These are phyloP conservation scores for Argyrosomus japonicus DNA, from an alignment of 2,113 vertebrate genomes.

Conservation along the genomic window DNA sequence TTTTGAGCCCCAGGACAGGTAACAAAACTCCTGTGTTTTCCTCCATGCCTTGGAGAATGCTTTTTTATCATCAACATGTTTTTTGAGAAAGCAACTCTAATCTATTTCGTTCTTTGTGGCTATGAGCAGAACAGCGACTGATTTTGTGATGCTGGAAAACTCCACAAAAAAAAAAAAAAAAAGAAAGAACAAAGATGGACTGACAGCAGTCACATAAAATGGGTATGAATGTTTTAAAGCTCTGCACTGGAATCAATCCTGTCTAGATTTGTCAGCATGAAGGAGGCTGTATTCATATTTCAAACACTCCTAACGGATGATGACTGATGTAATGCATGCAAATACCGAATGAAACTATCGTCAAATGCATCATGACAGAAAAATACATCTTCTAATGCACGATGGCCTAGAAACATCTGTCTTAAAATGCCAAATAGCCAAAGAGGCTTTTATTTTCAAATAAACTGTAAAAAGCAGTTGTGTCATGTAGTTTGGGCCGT, in stretches of 20 bases:
- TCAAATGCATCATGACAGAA: slow-evolving; percentile 30
- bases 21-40: slow-evolving; percentile 27
- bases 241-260: slow-evolving; percentile 7
- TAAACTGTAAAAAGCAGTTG: neutral
- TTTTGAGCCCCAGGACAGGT: slow-evolving; percentile 47
- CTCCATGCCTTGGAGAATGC: neutral
- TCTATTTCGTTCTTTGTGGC: slow-evolving; percentile 19
- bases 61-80: slow-evolving; percentile 12
- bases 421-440: slow-evolving; percentile 1
- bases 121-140: neutral
- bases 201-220: slow-evolving; percentile 32
- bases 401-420: slow-evolving; percentile 41
- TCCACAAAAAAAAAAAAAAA: neutral
- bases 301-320: neutral
- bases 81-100: slow-evolving; percentile 14
- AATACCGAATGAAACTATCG: slow-evolving; percentile 4
- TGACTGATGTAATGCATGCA: slow-evolving; percentile 11
- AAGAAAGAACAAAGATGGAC: neutral
- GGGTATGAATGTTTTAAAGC: slow-evolving; percentile 10
- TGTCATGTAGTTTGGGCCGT: neutral
- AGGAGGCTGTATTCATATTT: slow-evolving; percentile 12
- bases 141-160: slow-evolving; percentile 2
- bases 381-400: slow-evolving; percentile 34
- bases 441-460: slow-evolving; percentile 22
- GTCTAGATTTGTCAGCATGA: slow-evolving; percentile 8